A percentile compares a stretch with the other conserved stretches of the same genome.
Evolutionary conservation across 2,797 vertebrate species (phyloP).

Genomic region (Percopsis omiscomaycus): DNA sequence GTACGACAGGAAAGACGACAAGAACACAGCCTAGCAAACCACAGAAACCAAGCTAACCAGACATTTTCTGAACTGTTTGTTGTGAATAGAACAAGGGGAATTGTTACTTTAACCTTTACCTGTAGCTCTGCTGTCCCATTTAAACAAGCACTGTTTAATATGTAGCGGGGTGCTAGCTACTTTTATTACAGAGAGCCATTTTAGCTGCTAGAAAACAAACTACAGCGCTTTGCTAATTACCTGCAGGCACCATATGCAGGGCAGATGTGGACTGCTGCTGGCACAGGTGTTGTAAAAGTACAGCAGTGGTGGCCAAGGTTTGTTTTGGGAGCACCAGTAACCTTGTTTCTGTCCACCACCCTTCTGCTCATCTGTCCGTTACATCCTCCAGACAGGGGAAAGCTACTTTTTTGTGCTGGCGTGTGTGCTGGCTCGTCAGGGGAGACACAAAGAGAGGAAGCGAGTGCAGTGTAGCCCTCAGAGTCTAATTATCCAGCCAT

Average conservation of each 20-base stretch:
- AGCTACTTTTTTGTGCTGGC: not conserved
- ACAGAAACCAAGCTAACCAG: not conserved
- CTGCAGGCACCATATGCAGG: constrained; percentile 67
- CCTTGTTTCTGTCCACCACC: constrained; percentile 28
- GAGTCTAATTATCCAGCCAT: constrained; percentile 63
- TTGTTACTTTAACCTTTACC: not conserved
- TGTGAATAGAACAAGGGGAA: not conserved
- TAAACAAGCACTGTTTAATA: constrained; percentile 37
- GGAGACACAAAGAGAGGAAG: constrained; percentile 19
- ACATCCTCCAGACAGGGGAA: constrained; percentile 25
- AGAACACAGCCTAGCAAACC: not conserved
- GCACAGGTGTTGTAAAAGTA: constrained; percentile 50
- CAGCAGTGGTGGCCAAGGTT: constrained; percentile 50
- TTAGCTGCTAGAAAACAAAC: constrained; percentile 39
- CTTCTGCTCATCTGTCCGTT: constrained; percentile 46
- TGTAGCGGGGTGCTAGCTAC: constrained; percentile 24
- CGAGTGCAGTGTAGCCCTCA: constrained; percentile 30
- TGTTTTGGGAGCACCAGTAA: constrained; percentile 44
- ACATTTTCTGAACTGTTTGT: not conserved
- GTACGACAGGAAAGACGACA: constrained; percentile 14
- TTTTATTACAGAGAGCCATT: constrained; percentile 52
- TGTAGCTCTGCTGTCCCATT: constrained; percentile 25
- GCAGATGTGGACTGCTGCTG: constrained; percentile 68
- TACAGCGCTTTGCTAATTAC: constrained; percentile 63
- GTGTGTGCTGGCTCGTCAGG: not conserved